These are phyloP conservation scores for Antheraea mylitta DNA, from an alignment of 1,140 invertebrate species.

Conservation along the genomic window DNA sequence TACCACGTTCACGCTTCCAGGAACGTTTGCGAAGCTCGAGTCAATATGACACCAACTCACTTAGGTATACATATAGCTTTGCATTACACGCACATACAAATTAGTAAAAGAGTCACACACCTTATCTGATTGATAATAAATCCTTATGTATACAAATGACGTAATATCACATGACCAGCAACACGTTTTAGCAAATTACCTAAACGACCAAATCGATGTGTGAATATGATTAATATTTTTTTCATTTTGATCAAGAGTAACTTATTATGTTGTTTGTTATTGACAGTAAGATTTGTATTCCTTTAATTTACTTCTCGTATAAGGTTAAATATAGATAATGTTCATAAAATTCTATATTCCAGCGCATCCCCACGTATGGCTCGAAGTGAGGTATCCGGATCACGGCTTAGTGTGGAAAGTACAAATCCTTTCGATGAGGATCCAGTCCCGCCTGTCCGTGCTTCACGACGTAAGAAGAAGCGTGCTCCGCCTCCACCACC, in stretches of 20 bases:
- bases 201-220: slow-evolving; percentile 4
- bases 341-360: slow-evolving; percentile 20
- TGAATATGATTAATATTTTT: neutral
- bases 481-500: slow-evolving; percentile 63
- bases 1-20: slow-evolving; percentile 71
- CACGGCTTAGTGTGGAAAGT: slow-evolving; percentile 76
- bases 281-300: too few species aligned
- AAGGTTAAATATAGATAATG: too few species aligned
- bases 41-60: slow-evolving; percentile 53
- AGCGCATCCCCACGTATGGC: slow-evolving; percentile 63
- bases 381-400: slow-evolving; percentile 71
- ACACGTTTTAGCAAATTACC: neutral
- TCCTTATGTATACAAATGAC: slow-evolving; percentile 11
- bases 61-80: slow-evolving; percentile 42
- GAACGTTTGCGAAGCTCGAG: slow-evolving; percentile 64
- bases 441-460: slow-evolving; percentile 63
- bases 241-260: too few species aligned
- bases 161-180: slow-evolving; percentile 12
- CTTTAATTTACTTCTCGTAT: too few species aligned
- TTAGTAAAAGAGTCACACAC: slow-evolving; percentile 2
- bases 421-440: slow-evolving; percentile 79
- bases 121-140: slow-evolving; percentile 6
- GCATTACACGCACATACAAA: neutral
- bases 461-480: slow-evolving; percentile 76
- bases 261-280: too few species aligned